A percentile compares a stretch with the other conserved stretches of the same genome.
Evolutionary conservation across 2,113 vertebrate species (phyloP).

Genomic region (Hyla sarda): DNA sequence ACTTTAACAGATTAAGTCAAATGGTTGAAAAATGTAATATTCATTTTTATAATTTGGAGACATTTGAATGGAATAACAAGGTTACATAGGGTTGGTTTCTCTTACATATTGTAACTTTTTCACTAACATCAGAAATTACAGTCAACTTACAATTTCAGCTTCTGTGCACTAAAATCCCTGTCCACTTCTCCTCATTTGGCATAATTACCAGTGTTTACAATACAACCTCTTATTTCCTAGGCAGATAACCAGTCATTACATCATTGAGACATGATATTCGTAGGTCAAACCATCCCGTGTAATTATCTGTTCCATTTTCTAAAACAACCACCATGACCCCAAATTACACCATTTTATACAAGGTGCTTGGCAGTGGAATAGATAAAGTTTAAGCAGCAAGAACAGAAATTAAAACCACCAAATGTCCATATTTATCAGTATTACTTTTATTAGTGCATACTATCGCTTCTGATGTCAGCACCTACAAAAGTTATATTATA

Average conservation of each 20-base stretch:
- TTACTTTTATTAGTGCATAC: too few relatives aligned
- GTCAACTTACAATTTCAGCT: not conserved
- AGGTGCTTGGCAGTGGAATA: not conserved
- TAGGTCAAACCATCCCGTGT: conserved; percentile 34
- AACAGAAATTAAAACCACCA: not conserved
- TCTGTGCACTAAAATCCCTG: not conserved
- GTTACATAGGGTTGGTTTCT: not conserved
- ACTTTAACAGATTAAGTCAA: too few relatives aligned
- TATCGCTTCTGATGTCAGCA: too few relatives aligned
- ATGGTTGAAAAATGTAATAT: not conserved
- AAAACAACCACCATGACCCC: not conserved
- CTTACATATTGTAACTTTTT: not conserved
- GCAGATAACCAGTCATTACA: conserved; percentile 46
- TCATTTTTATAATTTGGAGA: not conserved
- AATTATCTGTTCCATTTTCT: conserved; percentile 31
- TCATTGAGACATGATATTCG: conserved; percentile 39
- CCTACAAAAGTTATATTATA: too few relatives aligned
- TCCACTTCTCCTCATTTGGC: conserved; percentile 29
- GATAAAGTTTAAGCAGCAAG: not conserved
- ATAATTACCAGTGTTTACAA: conserved; percentile 46
- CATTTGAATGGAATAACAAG: not conserved
- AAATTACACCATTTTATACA: not conserved
- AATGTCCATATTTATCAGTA: not conserved
- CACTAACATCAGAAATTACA: not conserved
- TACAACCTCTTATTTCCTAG: conserved; percentile 37